phyloP scores from a whole-genome alignment of 2,888 invertebrate genomes.

The Drosophila buzzatii region DNA sequence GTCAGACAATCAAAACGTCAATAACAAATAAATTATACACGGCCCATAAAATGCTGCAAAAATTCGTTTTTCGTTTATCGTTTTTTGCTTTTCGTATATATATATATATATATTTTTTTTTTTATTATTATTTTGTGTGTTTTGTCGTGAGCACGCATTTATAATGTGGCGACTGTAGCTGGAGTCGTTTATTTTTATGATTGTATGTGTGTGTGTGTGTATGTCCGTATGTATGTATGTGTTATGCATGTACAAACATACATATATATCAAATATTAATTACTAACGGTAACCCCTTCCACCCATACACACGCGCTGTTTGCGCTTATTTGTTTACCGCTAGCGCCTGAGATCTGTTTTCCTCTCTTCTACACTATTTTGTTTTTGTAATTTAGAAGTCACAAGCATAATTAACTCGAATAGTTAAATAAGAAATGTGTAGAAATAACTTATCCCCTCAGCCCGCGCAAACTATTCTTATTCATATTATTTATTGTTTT shows the following conservation, averaged over 20 bases:
- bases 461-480: neutral
- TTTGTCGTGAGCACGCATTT: constrained; percentile 78
- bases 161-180: constrained; percentile 52
- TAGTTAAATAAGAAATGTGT: constrained; percentile 26
- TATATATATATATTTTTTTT: neutral
- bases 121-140: constrained; percentile 8
- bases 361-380: neutral
- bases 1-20: constrained; percentile 50
- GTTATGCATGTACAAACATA: neutral
- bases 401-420: constrained; percentile 70
- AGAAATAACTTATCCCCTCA: constrained; percentile 2
- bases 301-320: constrained; percentile 15
- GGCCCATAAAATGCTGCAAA: constrained; percentile 56
- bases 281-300: constrained; percentile 41
- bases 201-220: constrained; percentile 19
- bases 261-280: constrained; percentile 58
- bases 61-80: constrained; percentile 20
- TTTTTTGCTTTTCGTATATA: neutral
- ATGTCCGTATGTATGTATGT: constrained; percentile 13
- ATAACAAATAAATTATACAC: constrained; percentile 66
- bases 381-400: constrained; percentile 46
- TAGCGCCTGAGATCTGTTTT: constrained; percentile 57
- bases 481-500: constrained; percentile 7
- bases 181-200: constrained; percentile 53
- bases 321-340: constrained; percentile 55